These are phyloP conservation scores for Chrysomela aeneicollis DNA, from an alignment of 2,888 invertebrate species.

Conservation along the genomic window DNA sequence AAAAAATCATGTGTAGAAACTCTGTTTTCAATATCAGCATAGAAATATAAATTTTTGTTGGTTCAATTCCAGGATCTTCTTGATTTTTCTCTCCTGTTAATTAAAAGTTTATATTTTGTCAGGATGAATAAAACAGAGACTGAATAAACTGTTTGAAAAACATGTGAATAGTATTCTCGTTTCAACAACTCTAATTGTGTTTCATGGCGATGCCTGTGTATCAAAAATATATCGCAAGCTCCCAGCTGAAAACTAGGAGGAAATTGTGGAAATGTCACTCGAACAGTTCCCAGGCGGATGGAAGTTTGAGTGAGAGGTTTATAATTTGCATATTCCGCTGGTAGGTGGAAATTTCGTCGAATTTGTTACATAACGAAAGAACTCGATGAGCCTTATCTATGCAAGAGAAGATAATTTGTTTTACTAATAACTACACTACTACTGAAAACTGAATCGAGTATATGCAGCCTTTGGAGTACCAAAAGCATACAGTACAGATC, in stretches of 20 bases:
- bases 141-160: background rate
- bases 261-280: background rate
- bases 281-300: background rate
- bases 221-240: background rate
- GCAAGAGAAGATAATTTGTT: too few relatives aligned
- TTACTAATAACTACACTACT: too few relatives aligned
- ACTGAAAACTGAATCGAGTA: too few relatives aligned
- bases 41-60: too few relatives aligned
- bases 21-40: too few relatives aligned
- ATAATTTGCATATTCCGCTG: too few relatives aligned
- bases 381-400: too few relatives aligned
- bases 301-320: background rate
- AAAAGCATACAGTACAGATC: too few relatives aligned
- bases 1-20: too few relatives aligned
- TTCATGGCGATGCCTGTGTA: background rate
- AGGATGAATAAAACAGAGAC: background rate
- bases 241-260: background rate
- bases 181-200: background rate
- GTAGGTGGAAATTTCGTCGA: too few relatives aligned
- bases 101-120: background rate
- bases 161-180: background rate
- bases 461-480: too few relatives aligned
- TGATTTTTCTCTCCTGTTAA: background rate
- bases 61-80: background rate
- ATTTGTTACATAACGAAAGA: too few relatives aligned